Conservation (phyloP, 2,113 vertebrate species). For the Prolemur simus region DNA sequence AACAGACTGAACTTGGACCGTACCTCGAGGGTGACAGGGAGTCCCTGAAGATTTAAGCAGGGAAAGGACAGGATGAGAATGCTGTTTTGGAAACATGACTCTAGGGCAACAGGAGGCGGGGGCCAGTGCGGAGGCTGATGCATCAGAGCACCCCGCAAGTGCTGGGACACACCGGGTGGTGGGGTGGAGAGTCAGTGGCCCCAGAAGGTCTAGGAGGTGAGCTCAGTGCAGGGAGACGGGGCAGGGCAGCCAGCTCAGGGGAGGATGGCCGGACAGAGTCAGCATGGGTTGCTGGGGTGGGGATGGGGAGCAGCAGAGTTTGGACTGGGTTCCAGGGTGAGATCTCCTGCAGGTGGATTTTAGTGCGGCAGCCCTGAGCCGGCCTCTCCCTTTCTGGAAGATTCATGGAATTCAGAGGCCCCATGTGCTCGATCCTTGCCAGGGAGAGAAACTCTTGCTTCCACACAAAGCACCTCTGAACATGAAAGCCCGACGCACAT, state of each 20-base stretch:
- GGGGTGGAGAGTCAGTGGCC: no score
- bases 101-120: background rate
- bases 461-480: background rate
- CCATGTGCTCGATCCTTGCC: background rate
- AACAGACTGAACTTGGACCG: background rate
- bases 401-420: background rate
- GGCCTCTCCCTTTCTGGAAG: background rate
- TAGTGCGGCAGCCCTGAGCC: background rate
- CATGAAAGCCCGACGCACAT: background rate
- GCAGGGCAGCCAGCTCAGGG: background rate
- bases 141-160: background rate
- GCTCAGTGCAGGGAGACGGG: accelerated
- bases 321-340: background rate
- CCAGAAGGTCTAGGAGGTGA: background rate
- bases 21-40: background rate
- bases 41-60: background rate
- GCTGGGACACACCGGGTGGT: background rate
- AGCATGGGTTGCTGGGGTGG: no score
- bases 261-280: accelerated
- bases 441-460: background rate
- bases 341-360: background rate
- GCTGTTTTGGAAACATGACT: background rate
- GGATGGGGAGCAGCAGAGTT: background rate
- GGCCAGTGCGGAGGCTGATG: background rate
- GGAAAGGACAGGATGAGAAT: background rate